Base-by-base conservation (phyloP, 2,888 invertebrate species). In the Charanyca ferruginea region DNA sequence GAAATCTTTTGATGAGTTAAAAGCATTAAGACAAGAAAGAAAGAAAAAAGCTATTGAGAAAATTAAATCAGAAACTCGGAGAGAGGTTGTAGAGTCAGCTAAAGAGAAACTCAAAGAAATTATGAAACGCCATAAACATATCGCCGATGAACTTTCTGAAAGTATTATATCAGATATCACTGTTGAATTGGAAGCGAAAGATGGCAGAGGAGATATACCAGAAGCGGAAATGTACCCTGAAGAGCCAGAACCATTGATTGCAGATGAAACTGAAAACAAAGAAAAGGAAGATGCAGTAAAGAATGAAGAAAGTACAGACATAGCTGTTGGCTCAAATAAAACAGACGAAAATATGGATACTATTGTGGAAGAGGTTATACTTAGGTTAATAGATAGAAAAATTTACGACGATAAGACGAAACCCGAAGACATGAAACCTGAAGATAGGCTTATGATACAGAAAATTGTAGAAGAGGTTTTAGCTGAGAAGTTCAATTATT, bases 371-470 rank as follows among this genome's bases (percentile, higher is more conserved):
- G 95, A 96, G 80, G 95, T 95, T 48, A 94, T 95, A 80, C 75
- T 81, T 52, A 92, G 94, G 77, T 87, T 95, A 51, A 90, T 95
- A 83, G 94, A 95, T 84, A 93, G 96, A 80, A 96, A 96, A 89
- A 92, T 96, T 81, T 95, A 95, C 76, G 95, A 96, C 65, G 95
- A 94, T 66, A 96, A 95, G 83, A 93, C 94, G 3, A 96, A 95
- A 85, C 94, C 92, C 23, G 95, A 96, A 84, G 94, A 95, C 79
- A 91, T 94, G 20, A 93, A 88, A 83, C 82, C 89, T 42, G 94
- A 95, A 88, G 94, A 95, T 66, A 91, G 95, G 79, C 87, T 87
- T 69, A 87, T 93, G 60, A 95, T 94, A 70, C 94, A 95, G 84
- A 94, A 91, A 83, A 95, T 96, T 53, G 95, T 96, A 3, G 95